Conservation (phyloP, 1,140 invertebrate species). For the Zaprionus lachaisei region DNA sequence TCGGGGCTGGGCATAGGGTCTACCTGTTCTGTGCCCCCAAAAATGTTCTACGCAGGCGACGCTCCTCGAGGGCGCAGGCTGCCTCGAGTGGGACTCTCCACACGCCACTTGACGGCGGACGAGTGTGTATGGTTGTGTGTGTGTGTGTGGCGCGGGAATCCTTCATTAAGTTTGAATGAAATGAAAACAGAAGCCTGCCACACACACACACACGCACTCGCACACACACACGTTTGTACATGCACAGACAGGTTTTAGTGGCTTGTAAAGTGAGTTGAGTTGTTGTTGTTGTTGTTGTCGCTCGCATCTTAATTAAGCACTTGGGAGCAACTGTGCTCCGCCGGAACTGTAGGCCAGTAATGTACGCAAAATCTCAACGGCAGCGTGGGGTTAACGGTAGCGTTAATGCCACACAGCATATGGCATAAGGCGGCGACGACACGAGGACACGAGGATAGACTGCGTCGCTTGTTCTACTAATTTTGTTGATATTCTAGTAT, state of each 20-base stretch:
- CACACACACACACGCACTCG: conserved; percentile 10
- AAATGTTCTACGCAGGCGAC: conserved; percentile 30
- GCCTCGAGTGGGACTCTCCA: conserved; percentile 41
- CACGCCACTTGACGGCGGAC: conserved; percentile 36
- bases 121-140: conserved; percentile 12
- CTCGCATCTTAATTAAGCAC: conserved; percentile 79
- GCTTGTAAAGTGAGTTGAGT: conserved; percentile 44
- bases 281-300: conserved; percentile 44
- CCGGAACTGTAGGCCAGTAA: conserved; percentile 50
- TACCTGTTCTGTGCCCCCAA: conserved; percentile 4
- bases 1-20: background rate
- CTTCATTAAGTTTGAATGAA: conserved; percentile 81
- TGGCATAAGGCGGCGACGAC: conserved; percentile 11
- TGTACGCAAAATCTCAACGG: conserved; percentile 71
- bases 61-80: conserved; percentile 36
- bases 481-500: conserved; percentile 67
- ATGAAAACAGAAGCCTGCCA: conserved; percentile 55
- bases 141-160: conserved; percentile 41
- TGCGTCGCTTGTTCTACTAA: conserved; percentile 54
- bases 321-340: conserved; percentile 68
- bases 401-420: conserved; percentile 50
- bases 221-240: conserved; percentile 15
- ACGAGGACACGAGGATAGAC: background rate
- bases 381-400: conserved; percentile 50
- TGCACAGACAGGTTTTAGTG: conserved; percentile 33